Conservation (phyloP, 2,888 invertebrate genomes). For the Drosophila mettleri region DNA sequence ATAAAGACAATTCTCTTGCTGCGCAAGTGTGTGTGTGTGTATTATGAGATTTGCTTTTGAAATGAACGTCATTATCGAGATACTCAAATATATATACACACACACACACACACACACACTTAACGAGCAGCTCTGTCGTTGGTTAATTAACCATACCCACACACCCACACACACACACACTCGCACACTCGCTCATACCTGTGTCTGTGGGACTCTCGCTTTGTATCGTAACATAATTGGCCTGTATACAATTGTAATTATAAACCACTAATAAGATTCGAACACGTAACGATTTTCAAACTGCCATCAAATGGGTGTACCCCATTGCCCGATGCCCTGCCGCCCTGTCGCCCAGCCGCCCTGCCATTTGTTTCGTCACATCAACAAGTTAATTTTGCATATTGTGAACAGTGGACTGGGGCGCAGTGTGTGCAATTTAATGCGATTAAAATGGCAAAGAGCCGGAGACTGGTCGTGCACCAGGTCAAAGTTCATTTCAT, state of each 20-base stretch:
- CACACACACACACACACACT: conserved; percentile 43
- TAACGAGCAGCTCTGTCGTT: conserved; percentile 55
- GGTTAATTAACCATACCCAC: conserved; percentile 67
- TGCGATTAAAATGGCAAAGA: conserved; percentile 73
- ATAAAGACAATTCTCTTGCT: conserved; percentile 41
- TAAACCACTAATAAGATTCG: conserved; percentile 81
- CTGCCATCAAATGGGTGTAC: conserved; percentile 38
- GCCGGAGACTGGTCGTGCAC: conserved; percentile 37
- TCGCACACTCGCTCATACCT: conserved; percentile 22
- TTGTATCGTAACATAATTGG: conserved; percentile 75
- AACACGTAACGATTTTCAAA: conserved; percentile 77
- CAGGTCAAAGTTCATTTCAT: conserved; percentile 50
- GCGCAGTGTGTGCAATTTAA: conserved; percentile 57
- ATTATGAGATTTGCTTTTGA: conserved; percentile 76
- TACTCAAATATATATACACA: conserved; percentile 26
- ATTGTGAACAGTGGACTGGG: conserved; percentile 18
- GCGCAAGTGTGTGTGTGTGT: conserved; percentile 24
- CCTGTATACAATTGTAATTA: conserved; percentile 81
- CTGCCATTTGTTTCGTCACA: conserved; percentile 50
- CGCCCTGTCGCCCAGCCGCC: neutral
- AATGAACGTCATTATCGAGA: conserved; percentile 73
- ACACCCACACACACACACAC: conserved; percentile 32
- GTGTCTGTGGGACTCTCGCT: conserved; percentile 44
- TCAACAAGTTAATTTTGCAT: conserved; percentile 80
- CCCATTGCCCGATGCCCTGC: neutral